These are phyloP conservation scores for Spondyliosoma cantharus DNA, from an alignment of 2,797 vertebrate genomes.

Conservation along the genomic window DNA sequence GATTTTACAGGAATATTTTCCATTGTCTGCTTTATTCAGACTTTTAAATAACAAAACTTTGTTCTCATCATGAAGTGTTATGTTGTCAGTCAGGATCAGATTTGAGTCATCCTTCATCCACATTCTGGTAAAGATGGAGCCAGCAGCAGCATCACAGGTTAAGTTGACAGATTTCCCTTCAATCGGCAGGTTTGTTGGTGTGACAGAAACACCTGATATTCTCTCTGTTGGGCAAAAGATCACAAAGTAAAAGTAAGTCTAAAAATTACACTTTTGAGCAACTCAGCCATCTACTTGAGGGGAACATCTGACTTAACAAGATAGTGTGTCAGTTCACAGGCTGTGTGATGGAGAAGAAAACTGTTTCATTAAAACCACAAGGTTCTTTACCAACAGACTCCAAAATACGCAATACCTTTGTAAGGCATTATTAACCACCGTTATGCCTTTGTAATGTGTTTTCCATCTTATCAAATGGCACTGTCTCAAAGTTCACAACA, in stretches of 20 bases:
- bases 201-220: slow-evolving; percentile 39
- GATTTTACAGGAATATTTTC: slow-evolving; percentile 65
- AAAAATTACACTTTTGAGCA: background rate
- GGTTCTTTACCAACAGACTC: background rate
- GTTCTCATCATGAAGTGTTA: slow-evolving; percentile 32
- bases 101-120: slow-evolving; percentile 65
- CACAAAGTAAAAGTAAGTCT: background rate
- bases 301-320: too few species aligned
- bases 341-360: accelerated
- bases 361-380: background rate
- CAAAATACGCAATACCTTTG: too few species aligned
- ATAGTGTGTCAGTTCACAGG: background rate
- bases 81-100: slow-evolving; percentile 43
- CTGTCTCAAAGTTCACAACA: background rate
- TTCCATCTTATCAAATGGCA: background rate
- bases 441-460: background rate
- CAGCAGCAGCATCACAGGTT: slow-evolving; percentile 60
- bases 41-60: slow-evolving; percentile 59
- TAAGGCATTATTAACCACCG: background rate
- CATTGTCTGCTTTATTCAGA: slow-evolving; percentile 61
- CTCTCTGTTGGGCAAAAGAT: slow-evolving; percentile 52
- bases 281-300: background rate
- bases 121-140: slow-evolving; percentile 45
- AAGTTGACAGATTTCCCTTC: slow-evolving; percentile 45
- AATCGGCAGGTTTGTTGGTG: slow-evolving; percentile 16